A percentile compares a stretch with the other conserved stretches of the same genome.
These are phyloP conservation scores for Mythimna vitellina DNA, from an alignment of 2,888 invertebrate genomes.

Conservation along the genomic window DNA sequence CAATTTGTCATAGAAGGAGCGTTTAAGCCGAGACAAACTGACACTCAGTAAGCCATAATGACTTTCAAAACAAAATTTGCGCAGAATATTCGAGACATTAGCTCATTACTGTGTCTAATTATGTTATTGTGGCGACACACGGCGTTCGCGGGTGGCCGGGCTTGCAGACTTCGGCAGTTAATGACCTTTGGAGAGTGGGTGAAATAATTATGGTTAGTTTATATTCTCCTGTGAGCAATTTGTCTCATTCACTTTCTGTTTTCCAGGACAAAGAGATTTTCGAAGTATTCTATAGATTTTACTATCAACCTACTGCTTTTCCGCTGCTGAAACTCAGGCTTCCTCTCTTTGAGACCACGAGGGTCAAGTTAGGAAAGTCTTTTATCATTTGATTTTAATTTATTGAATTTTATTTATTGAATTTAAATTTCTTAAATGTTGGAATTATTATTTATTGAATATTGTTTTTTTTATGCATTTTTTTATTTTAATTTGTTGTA, in stretches of 20 bases:
- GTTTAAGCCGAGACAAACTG: constrained; percentile 61
- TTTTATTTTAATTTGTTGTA: too few relatives aligned
- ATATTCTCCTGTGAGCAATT: background rate
- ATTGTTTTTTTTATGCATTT: too few relatives aligned
- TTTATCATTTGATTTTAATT: too few relatives aligned
- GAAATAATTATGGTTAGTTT: constrained; percentile 12
- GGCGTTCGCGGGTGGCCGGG: background rate
- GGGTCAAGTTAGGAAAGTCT: too few relatives aligned
- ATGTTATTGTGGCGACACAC: constrained; percentile 63
- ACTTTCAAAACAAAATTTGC: constrained; percentile 66
- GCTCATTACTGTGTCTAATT: constrained; percentile 65
- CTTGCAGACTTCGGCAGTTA: constrained; percentile 3
- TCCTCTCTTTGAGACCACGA: too few relatives aligned
- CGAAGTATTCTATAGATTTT: too few relatives aligned
- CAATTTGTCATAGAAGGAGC: constrained; percentile 61
- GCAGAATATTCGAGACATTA: constrained; percentile 64
- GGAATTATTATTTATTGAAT: too few relatives aligned
- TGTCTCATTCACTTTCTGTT: background rate
- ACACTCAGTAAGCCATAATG: constrained; percentile 58
- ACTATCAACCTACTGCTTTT: too few relatives aligned
- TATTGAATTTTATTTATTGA: too few relatives aligned
- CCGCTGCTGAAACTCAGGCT: too few relatives aligned
- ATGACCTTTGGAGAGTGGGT: constrained; percentile 1
- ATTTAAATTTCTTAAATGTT: too few relatives aligned
- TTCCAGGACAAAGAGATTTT: background rate